A percentile compares a stretch with the other conserved stretches of the same genome.
These are phyloP conservation scores for Pachyrhynchus sulphureomaculatus DNA, from an alignment of 1,140 invertebrate species.

Conservation along the genomic window DNA sequence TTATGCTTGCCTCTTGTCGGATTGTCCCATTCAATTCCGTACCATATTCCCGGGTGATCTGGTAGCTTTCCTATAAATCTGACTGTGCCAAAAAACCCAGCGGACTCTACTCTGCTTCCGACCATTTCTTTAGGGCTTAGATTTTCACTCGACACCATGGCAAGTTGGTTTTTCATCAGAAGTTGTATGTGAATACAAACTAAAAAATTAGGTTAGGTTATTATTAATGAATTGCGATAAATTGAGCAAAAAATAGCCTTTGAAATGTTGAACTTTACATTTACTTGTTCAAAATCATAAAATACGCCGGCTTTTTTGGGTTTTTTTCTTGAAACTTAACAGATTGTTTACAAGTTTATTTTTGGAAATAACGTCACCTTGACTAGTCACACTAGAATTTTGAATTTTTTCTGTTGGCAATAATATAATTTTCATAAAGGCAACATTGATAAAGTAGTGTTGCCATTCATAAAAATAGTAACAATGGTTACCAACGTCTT, in stretches of 20 bases:
- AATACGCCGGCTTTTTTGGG: conserved; percentile 4
- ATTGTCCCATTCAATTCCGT: conserved; percentile 94
- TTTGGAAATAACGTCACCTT: too few species aligned
- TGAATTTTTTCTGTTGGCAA: too few species aligned
- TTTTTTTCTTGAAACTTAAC: too few species aligned
- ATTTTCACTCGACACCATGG: conserved; percentile 11
- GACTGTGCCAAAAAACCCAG: conserved; percentile 52
- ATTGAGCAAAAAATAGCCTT: neutral
- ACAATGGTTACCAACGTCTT: too few species aligned
- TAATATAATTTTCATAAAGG: too few species aligned
- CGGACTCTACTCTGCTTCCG: conserved; percentile 44
- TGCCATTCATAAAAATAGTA: too few species aligned
- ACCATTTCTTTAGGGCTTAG: conserved; percentile 20
- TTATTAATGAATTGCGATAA: neutral
- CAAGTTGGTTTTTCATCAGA: conserved; percentile 15
- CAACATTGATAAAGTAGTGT: too few species aligned
- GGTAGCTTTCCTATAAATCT: conserved; percentile 56
- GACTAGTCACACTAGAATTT: too few species aligned
- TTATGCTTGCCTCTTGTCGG: conserved; percentile 84
- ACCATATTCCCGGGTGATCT: conserved; percentile 68
- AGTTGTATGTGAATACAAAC: neutral
- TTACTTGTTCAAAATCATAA: neutral
- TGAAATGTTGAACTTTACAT: neutral
- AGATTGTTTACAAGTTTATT: too few species aligned
- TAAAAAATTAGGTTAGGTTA: neutral